Percentiles rank a stretch among this genome's conserved stretches.
Conservation (phyloP, 35 echinoderm and acorn worm genomes). For the Ophioderma brevispina region DNA sequence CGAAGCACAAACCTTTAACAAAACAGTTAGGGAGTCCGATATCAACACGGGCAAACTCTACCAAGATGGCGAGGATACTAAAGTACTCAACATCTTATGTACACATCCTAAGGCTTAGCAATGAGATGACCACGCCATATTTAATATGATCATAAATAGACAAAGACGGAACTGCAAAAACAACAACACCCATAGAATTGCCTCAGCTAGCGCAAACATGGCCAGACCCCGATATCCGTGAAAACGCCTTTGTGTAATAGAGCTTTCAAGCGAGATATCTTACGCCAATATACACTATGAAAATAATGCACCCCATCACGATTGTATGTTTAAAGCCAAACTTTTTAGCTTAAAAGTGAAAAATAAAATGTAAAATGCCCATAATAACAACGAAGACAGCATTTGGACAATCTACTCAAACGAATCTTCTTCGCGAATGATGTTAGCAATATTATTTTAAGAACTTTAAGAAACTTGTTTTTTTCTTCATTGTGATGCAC, state of each 20-base stretch:
- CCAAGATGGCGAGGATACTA: too few relatives aligned
- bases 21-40: too few relatives aligned
- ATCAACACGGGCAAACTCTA: too few relatives aligned
- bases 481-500: too few relatives aligned
- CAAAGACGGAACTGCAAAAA: neutral
- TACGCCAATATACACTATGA: neutral
- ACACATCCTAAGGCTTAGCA: neutral
- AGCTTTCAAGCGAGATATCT: neutral
- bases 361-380: too few relatives aligned
- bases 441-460: too few relatives aligned
- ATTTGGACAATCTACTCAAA: too few relatives aligned
- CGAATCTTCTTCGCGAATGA: too few relatives aligned
- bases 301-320: neutral
- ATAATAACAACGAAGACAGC: too few relatives aligned
- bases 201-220: neutral
- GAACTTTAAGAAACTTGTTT: too few relatives aligned
- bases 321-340: neutral
- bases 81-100: neutral
- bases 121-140: neutral
- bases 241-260: neutral
- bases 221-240: neutral
- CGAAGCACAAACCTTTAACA: too few relatives aligned
- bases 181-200: neutral
- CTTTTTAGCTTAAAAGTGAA: neutral
- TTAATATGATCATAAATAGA: slow-evolving; percentile 5